Conservation (phyloP, 2,888 invertebrate species). For the Didymodactylos carnosus region DNA sequence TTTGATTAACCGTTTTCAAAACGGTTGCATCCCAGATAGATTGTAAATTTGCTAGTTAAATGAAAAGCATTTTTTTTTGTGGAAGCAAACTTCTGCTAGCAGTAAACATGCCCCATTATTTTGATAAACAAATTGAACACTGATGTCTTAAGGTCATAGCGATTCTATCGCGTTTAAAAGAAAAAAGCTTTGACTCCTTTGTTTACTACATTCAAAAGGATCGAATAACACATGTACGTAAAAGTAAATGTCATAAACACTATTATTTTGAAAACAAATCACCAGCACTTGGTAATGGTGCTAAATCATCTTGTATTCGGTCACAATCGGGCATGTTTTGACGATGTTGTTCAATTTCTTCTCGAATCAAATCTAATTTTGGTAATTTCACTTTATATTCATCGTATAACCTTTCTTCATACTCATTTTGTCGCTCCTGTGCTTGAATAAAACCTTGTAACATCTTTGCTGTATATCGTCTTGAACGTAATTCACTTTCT, state of each 20-base stretch:
- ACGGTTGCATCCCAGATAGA: too few species aligned
- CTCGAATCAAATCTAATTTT: not conserved
- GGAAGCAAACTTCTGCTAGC: too few species aligned
- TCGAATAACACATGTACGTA: too few species aligned
- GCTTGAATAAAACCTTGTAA: constrained; percentile 5
- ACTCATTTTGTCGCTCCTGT: constrained; percentile 1
- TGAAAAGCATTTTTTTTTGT: too few species aligned
- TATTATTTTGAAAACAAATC: constrained; percentile 12
- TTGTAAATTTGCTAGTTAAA: too few species aligned
- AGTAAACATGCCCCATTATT: too few species aligned
- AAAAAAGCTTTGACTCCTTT: too few species aligned
- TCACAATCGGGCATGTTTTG: constrained; percentile 6
- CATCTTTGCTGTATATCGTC: constrained; percentile 3
- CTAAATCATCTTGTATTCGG: not conserved
- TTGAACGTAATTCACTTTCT: constrained; percentile 49
- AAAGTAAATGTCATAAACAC: not conserved
- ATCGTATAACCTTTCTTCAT: not conserved
- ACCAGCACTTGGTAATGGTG: constrained; percentile 13
- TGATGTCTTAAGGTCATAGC: too few species aligned
- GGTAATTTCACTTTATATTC: constrained; percentile 6
- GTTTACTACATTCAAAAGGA: too few species aligned
- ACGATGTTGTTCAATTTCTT: constrained; percentile 8
- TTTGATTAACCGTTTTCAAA: too few species aligned
- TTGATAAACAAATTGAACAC: too few species aligned
- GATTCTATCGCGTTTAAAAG: too few species aligned